Conservation (phyloP, 2,888 invertebrate species). For the Daptonema setosum region DNA sequence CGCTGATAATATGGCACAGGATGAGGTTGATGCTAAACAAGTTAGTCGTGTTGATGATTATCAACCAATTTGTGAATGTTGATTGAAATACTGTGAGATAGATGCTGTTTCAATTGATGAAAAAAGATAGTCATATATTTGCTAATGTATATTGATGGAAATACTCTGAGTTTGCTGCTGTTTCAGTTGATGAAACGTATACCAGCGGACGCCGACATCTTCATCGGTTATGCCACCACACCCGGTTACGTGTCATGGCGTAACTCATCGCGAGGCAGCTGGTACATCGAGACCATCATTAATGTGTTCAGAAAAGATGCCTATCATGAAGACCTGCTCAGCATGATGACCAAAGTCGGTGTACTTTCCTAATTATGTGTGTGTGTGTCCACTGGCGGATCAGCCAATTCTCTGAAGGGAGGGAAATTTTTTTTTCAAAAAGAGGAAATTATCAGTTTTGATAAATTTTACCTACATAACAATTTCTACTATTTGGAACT, state of each 20-base stretch:
- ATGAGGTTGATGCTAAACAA: neutral
- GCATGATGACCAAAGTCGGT: conserved; percentile 8
- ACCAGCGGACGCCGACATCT: conserved; percentile 22
- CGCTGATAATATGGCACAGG: neutral
- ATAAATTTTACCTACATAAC: too few species aligned
- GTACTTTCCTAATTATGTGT: neutral
- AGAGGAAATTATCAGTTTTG: too few species aligned
- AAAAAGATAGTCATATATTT: too few species aligned
- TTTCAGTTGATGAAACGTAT: conserved; percentile 1
- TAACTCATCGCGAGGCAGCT: conserved; percentile 19
- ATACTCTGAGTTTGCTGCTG: neutral
- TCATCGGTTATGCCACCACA: conserved; percentile 24
- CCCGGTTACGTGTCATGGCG: conserved; percentile 25
- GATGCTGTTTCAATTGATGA: too few species aligned
- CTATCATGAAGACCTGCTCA: conserved; percentile 5
- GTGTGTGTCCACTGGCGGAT: neutral
- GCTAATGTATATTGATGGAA: too few species aligned
- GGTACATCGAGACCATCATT: conserved; percentile 27
- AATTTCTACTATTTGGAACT: too few species aligned
- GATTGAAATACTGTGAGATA: too few species aligned
- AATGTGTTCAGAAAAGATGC: conserved; percentile 15
- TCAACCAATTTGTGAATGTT: too few species aligned
- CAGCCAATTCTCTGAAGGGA: too few species aligned
- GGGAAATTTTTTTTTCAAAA: too few species aligned
- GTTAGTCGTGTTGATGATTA: neutral